Percentiles rank a stretch among this genome's conserved stretches.
Evolutionary conservation across 2,888 invertebrate genomes (phyloP).

Genomic region (Cephus nigrinus): DNA sequence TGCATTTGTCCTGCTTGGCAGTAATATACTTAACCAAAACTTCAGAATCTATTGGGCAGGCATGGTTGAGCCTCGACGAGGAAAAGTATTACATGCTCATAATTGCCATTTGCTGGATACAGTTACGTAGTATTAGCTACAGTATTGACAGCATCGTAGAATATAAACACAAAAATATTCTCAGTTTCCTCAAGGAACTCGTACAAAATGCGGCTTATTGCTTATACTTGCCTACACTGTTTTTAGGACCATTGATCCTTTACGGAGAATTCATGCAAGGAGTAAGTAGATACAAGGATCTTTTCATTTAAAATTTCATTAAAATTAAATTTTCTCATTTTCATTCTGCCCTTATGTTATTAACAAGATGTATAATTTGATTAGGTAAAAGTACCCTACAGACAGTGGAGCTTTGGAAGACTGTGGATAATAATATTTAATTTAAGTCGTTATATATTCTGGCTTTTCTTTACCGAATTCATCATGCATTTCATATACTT

Average conservation of each 20-base stretch:
- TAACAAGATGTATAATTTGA: slow-evolving; percentile 18
- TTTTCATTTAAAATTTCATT: not conserved
- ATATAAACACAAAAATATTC: slow-evolving; percentile 50
- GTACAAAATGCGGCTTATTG: slow-evolving; percentile 74
- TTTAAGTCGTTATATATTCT: slow-evolving; percentile 73
- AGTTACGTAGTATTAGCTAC: slow-evolving; percentile 81
- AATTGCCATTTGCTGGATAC: slow-evolving; percentile 76
- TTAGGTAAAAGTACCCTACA: slow-evolving; percentile 63
- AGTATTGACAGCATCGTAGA: slow-evolving; percentile 70
- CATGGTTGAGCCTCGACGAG: slow-evolving; percentile 66
- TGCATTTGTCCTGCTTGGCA: slow-evolving; percentile 68
- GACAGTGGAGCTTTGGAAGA: slow-evolving; percentile 44
- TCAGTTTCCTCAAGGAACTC: slow-evolving; percentile 67
- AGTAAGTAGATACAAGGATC: slow-evolving; percentile 49
- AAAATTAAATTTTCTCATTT: slow-evolving; percentile 7
- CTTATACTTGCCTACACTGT: slow-evolving; percentile 85
- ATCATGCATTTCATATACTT: slow-evolving; percentile 85
- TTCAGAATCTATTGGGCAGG: slow-evolving; percentile 67
- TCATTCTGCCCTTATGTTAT: not conserved
- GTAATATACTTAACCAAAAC: slow-evolving; percentile 68
- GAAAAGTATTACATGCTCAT: slow-evolving; percentile 71
- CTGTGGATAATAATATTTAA: slow-evolving; percentile 40
- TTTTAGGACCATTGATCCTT: slow-evolving; percentile 85
- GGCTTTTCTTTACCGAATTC: slow-evolving; percentile 78
- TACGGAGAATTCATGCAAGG: slow-evolving; percentile 76